These are phyloP conservation scores for Amorpha juglandis DNA, from an alignment of 2,888 invertebrate species.

Conservation along the genomic window DNA sequence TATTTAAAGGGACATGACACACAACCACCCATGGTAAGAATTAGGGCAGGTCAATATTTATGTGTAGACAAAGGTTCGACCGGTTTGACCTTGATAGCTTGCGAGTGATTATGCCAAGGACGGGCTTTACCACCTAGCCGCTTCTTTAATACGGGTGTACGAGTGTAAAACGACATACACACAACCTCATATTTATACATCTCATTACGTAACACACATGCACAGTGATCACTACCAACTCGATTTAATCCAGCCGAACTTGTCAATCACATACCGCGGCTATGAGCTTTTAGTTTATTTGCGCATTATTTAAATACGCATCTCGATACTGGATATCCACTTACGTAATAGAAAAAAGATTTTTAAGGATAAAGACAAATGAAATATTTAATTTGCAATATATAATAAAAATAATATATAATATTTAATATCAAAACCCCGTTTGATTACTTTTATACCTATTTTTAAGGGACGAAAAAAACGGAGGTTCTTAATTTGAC, in stretches of 20 bases:
- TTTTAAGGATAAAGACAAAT: neutral
- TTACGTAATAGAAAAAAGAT: neutral
- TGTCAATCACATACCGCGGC: neutral
- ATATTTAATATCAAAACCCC: too few species aligned
- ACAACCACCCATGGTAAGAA: neutral
- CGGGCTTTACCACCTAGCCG: neutral
- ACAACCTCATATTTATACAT: neutral
- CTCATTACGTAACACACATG: neutral
- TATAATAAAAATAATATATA: neutral
- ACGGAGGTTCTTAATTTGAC: too few species aligned
- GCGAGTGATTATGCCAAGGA: constrained; percentile 1
- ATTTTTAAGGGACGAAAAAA: too few species aligned
- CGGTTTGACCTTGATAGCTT: neutral
- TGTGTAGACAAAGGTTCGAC: neutral
- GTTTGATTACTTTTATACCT: too few species aligned
- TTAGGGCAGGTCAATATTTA: constrained; percentile 1
- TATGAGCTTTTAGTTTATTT: constrained; percentile 5
- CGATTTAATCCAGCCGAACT: neutral
- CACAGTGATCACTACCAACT: neutral
- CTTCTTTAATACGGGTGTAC: neutral
- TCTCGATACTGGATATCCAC: neutral
- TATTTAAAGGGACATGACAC: neutral
- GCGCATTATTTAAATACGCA: neutral
- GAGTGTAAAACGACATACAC: neutral
- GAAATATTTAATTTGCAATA: neutral